These are phyloP conservation scores for Amaurobius ferox DNA, from an alignment of 2,888 invertebrate species.

Conservation along the genomic window DNA sequence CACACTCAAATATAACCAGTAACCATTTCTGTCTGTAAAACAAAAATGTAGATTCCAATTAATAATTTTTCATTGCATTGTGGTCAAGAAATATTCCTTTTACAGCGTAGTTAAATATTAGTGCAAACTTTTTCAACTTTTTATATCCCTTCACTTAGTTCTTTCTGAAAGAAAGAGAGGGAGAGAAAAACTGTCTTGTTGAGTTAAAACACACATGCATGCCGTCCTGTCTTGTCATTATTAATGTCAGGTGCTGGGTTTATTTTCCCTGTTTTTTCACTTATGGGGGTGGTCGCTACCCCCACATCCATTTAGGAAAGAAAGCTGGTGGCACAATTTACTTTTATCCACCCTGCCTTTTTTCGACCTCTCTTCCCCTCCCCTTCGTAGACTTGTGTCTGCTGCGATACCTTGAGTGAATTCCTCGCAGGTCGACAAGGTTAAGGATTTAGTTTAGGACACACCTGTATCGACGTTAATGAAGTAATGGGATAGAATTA, in stretches of 20 bases:
- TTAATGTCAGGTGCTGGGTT: slow-evolving; percentile 52
- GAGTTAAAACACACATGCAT: slow-evolving; percentile 26
- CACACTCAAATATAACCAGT: no score
- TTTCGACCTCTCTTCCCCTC: slow-evolving; percentile 12
- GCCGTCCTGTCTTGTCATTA: slow-evolving; percentile 43
- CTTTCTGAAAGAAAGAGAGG: slow-evolving; percentile 5
- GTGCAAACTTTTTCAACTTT: background rate
- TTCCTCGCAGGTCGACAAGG: slow-evolving; percentile 45
- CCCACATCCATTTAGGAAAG: slow-evolving; percentile 59
- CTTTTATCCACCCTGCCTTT: slow-evolving; percentile 41
- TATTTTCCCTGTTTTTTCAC: slow-evolving; percentile 34
- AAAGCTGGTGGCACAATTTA: slow-evolving; percentile 65
- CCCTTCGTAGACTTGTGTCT: slow-evolving; percentile 16
- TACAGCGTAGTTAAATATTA: background rate
- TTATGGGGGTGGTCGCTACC: slow-evolving; percentile 37
- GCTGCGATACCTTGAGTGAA: slow-evolving; percentile 42
- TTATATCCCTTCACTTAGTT: slow-evolving; percentile 5
- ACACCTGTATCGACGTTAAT: slow-evolving; percentile 70
- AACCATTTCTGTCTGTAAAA: no score
- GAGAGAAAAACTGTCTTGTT: slow-evolving; percentile 1
- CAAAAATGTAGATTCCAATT: no score
- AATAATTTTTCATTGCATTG: background rate
- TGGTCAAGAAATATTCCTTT: background rate
- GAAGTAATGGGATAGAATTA: slow-evolving; percentile 70
- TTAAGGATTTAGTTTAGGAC: slow-evolving; percentile 59